Evolutionary conservation across 2,113 vertebrate species (phyloP).

Genomic region (Gnathonemus echidnorhynchus): DNA sequence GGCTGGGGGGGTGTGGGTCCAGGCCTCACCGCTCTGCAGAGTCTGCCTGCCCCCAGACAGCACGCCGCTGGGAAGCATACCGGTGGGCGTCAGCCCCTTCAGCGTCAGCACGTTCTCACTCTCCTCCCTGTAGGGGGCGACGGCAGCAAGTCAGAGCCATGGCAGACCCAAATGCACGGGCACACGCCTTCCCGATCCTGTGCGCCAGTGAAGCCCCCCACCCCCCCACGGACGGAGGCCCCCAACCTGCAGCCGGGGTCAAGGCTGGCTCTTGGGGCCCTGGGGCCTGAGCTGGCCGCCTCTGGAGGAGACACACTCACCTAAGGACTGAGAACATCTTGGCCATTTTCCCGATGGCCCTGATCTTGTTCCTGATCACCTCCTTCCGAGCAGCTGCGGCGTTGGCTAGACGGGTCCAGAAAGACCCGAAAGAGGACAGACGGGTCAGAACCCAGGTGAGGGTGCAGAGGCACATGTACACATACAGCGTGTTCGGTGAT

Average conservation of each 20-base stretch:
- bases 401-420: conserved; percentile 54
- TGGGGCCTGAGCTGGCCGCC: not conserved
- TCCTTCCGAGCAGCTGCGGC: conserved; percentile 71
- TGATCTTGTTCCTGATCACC: conserved; percentile 74
- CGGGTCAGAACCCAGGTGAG: not conserved
- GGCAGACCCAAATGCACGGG: not conserved
- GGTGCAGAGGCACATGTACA: not conserved
- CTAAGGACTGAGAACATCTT: conserved; percentile 74
- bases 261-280: not conserved
- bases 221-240: not conserved
- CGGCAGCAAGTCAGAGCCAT: not conserved
- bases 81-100: conserved; percentile 71
- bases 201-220: not conserved
- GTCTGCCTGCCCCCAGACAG: conserved; percentile 71
- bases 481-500: not conserved
- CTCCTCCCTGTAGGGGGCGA: conserved; percentile 58
- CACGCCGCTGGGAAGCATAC: conserved; percentile 72
- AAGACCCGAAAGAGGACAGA: not conserved
- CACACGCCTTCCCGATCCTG: not conserved
- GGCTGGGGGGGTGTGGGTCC: not conserved
- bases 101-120: conserved; percentile 75
- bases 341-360: conserved; percentile 76
- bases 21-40: conserved; percentile 66
- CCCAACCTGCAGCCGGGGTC: not conserved
- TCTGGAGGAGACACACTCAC: conserved; percentile 34